A percentile compares a stretch with the other conserved stretches of the same genome.
These are phyloP conservation scores for Galeopterus variegatus DNA, from an alignment of 2,113 vertebrate genomes.

Conservation along the genomic window DNA sequence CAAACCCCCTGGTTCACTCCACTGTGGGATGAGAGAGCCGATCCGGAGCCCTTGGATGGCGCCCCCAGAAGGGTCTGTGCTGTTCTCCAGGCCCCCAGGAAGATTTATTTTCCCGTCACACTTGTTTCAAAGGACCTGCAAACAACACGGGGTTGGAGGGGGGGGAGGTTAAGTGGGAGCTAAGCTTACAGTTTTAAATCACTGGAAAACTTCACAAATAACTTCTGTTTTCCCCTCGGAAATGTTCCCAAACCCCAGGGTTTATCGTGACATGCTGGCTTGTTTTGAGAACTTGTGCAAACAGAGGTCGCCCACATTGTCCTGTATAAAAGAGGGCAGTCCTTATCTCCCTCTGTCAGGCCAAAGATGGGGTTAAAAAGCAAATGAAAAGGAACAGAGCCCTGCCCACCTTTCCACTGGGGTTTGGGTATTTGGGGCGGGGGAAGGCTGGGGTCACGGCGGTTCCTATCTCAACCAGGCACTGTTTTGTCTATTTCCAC, in stretches of 20 bases:
- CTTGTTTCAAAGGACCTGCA: background rate
- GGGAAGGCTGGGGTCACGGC: background rate
- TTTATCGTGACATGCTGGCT: conserved; percentile 7
- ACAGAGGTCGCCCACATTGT: background rate
- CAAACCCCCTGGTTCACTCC: background rate
- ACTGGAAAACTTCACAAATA: background rate
- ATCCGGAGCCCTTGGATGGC: background rate
- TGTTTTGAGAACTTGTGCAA: conserved; percentile 2
- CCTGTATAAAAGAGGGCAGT: background rate
- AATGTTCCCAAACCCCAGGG: background rate
- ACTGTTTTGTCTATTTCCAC: background rate
- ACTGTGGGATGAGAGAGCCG: background rate
- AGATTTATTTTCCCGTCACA: conserved; percentile 34
- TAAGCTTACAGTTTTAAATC: background rate
- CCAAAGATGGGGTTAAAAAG: background rate
- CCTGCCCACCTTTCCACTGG: background rate
- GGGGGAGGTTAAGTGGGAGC: background rate
- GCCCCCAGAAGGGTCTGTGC: conserved; percentile 26
- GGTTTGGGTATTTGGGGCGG: background rate
- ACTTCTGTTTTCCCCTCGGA: conserved; percentile 18
- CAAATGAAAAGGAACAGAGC: background rate
- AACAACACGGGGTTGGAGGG: background rate
- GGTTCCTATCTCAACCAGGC: background rate
- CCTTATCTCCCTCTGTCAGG: background rate
- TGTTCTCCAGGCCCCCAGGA: background rate